Evolutionary conservation across 2,113 vertebrate species (phyloP), one percentile per base, ranked within the genome.

Genomic region (Bubo blakistoni): DNA sequence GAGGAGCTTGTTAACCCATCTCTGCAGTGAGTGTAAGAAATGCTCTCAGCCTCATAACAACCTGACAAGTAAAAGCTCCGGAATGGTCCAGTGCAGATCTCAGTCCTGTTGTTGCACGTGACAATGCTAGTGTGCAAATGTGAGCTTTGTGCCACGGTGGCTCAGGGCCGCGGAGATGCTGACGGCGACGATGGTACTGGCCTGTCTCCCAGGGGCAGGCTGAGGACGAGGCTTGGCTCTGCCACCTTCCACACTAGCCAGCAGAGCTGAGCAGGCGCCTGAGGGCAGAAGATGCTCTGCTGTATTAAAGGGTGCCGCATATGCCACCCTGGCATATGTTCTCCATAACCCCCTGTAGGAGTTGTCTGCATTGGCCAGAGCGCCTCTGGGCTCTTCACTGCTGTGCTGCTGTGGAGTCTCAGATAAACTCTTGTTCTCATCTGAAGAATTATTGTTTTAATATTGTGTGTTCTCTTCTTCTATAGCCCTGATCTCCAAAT

Each of bases 251-350:
- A 1, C 61, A 1, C 18, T 69, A 65, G 83, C 92, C 95, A 84
- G 82, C 82, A 81, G 88, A 90, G 86, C 92, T 13, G 61, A 95
- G 83, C 40, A 29, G 32, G 40, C 0, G 13, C 97, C 83, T 1
- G 5, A 69, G 91, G 94, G 86, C 81, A 11, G 83, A 47, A 95
- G 88, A 92, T 85, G 94, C 77, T 89, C 40, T 84, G 83, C 69
- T 1, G 0, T 22, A 18, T 94, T 86, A 88, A 69, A 71, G 85
- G 52, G 83, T 76, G 82, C 91, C 55, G 69, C 19, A 0, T 34
- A 44, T 90, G 49, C 91, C 88, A 65, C 77, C 36, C 86, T 92
- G 96, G 61, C 97, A 89, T 95, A 90, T 94, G 83, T 91, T 97
- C 80, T 58, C 72, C 52, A 26, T 88, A 79, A 38, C 24, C 36